Base-by-base conservation (phyloP, 2,113 vertebrate species). In the Cnemophilus loriae region DNA sequence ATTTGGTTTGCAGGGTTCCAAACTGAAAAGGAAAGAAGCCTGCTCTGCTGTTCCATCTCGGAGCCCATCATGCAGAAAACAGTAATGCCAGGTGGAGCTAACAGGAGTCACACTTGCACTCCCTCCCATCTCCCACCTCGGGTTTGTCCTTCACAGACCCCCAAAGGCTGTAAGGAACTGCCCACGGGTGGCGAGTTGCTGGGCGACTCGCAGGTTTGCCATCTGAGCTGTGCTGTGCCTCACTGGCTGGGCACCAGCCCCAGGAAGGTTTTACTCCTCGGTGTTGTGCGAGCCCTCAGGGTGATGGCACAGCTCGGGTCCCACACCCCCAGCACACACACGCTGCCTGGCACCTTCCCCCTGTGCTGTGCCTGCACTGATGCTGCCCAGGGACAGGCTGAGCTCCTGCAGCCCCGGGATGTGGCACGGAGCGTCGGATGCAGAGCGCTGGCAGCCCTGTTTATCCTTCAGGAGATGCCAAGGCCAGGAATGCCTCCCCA, bases 1-100 rank as follows among this genome's bases (percentile, higher is more conserved):
- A 94, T 97, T 92, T 85, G 63, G 60, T 95, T 84, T 71, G 85
- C 39, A 94, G 94, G 83, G 88, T 69, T 90, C 74, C 75, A 53
- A 63, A 75, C 46, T 22, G 84, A 10, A 74, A 33, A 39, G 9
- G 64, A 59, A 52, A 91, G 82, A 89, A 83, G 55, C 65, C 83
- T 41, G 49, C 65, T 74, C 65, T 77, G 87, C 50, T 76, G 5
- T 77, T 93, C 52, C 69, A 41, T n/a, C 67, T 35, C 17, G 0
- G 83, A 88, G 84, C 39, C 64, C n/a, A 4, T 63, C 33, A 9
- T 61, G 80, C 60, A 94, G 84, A 65, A 65, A 70, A 67, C 63
- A 89, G 32, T 13, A 59, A 47, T 24, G 59, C 52, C 95, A 95
- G 83, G 84, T 80, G 89, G n/a, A 55, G 81, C 77, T 61, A 57